These are phyloP conservation scores for Luidia sarsii DNA, from an alignment of 53 echinoderm and acorn worm species.

Conservation along the genomic window DNA sequence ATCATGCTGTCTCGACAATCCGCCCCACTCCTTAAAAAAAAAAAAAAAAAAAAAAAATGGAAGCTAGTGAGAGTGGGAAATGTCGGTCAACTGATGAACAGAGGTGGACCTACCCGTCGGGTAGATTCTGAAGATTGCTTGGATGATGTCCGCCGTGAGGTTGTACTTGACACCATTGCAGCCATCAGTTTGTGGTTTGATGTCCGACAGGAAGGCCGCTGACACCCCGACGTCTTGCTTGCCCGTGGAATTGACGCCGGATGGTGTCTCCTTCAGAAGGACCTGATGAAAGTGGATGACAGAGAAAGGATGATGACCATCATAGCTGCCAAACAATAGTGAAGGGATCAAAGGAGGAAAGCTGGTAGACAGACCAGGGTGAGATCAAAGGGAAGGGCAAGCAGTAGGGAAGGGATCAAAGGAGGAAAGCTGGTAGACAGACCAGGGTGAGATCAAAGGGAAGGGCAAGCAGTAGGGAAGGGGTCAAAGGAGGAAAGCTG, in stretches of 20 bases:
- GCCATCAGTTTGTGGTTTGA: slow-evolving; percentile 95
- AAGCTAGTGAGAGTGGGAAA: background rate
- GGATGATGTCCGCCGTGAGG: slow-evolving; percentile 95
- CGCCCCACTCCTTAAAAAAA: slow-evolving; percentile 11
- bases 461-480: too few relatives aligned
- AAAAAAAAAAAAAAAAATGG: too few relatives aligned
- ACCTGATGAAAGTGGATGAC: background rate
- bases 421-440: too few relatives aligned
- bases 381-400: too few relatives aligned
- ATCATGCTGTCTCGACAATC: too few relatives aligned
- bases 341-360: too few relatives aligned
- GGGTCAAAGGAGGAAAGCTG: too few relatives aligned
- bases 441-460: too few relatives aligned
- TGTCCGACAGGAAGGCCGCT: slow-evolving; percentile 88
- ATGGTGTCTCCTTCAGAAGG: slow-evolving; percentile 10
- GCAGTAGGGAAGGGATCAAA: too few relatives aligned
- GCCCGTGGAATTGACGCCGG: background rate
- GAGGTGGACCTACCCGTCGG: slow-evolving; percentile 87
- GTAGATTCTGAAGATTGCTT: slow-evolving; percentile 98
- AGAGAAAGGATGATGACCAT: background rate
- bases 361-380: too few relatives aligned
- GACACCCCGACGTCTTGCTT: slow-evolving; percentile 82
- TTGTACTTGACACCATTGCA: slow-evolving; percentile 99
- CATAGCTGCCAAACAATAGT: background rate
- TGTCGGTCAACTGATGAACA: background rate